Conservation (phyloP, 1,140 invertebrate species). For the Frieseomelitta varia region DNA sequence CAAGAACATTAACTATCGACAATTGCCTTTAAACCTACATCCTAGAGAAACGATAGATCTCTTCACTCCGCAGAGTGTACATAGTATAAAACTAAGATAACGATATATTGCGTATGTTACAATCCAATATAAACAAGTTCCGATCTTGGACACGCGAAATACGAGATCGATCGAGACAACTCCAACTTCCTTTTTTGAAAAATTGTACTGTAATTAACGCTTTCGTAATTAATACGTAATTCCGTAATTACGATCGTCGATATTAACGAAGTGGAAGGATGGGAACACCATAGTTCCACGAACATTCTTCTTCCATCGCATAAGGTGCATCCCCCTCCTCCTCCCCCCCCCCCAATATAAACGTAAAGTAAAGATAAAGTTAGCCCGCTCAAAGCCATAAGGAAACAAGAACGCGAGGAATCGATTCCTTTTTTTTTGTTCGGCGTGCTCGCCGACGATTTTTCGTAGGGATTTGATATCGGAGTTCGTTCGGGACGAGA, state of each 20-base stretch:
- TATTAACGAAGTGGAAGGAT: too few species aligned
- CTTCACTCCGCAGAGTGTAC: background rate
- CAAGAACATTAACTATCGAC: background rate
- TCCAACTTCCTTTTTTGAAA: background rate
- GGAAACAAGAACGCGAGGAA: background rate
- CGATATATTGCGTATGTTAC: constrained; percentile 1
- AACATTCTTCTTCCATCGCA: background rate
- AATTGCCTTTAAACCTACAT: background rate
- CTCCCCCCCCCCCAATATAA: too few species aligned
- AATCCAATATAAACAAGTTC: constrained; percentile 3
- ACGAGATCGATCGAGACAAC: background rate
- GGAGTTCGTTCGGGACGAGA: background rate
- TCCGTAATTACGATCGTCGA: too few species aligned
- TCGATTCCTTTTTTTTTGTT: constrained; percentile 25
- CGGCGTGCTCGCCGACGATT: background rate
- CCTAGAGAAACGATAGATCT: background rate
- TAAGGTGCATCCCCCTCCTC: too few species aligned
- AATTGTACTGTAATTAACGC: too few species aligned
- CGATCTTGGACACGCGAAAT: background rate
- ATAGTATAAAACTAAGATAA: background rate
- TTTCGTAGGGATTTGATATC: background rate
- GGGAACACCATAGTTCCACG: background rate
- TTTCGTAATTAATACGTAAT: too few species aligned
- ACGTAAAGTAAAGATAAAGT: background rate
- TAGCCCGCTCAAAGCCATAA: background rate